A percentile compares a stretch with the other conserved stretches of the same genome.
phyloP scores from a whole-genome alignment of 2,797 vertebrate genomes.

The Anas georgica region DNA sequence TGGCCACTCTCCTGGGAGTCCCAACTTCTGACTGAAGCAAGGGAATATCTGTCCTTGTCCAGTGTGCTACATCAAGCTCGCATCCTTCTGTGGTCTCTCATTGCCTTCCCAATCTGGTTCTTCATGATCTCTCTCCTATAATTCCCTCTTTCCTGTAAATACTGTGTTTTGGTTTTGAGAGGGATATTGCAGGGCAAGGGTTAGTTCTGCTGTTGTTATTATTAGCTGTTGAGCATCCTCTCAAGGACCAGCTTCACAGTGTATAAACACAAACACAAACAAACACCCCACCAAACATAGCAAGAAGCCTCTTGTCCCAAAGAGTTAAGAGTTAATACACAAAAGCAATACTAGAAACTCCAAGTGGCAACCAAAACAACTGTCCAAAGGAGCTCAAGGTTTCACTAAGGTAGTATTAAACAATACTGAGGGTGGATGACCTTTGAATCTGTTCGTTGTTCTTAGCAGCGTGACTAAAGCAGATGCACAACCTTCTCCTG shows the following conservation, averaged over 20 bases:
- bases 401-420: background rate
- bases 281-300: background rate
- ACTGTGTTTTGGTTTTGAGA: background rate
- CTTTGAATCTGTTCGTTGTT: background rate
- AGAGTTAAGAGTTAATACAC: background rate
- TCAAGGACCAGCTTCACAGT: background rate
- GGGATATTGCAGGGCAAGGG: background rate
- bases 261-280: background rate
- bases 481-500: background rate
- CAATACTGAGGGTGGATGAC: background rate
- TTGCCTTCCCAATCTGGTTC: background rate
- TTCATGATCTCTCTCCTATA: background rate
- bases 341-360: background rate
- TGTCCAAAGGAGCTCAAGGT: background rate
- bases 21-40: background rate
- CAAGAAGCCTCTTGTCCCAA: background rate
- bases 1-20: background rate
- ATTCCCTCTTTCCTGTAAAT: background rate
- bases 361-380: background rate
- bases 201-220: background rate
- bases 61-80: background rate
- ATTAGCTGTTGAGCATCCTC: background rate
- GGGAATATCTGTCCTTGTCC: background rate
- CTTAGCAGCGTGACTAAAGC: background rate
- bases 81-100: background rate